phyloP scores from a whole-genome alignment of 2,113 vertebrate genomes.

The Ammodytes dubius region DNA sequence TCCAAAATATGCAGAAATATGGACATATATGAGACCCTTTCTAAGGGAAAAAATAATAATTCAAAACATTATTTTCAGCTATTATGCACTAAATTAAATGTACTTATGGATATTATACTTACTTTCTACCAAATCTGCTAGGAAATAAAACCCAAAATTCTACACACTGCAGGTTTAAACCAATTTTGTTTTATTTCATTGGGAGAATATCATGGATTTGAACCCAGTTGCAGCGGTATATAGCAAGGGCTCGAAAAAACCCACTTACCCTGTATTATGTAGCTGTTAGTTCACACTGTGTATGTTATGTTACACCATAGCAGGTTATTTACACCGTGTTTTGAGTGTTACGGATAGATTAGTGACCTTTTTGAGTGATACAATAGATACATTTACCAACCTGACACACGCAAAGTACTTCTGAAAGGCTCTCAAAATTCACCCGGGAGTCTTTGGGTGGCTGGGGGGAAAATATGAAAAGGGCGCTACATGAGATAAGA shows the following conservation, averaged over 20 bases:
- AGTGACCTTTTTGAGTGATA: conserved; percentile 76
- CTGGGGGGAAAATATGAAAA: conserved; percentile 51
- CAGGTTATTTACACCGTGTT: conserved; percentile 67
- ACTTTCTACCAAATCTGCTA: too few relatives aligned
- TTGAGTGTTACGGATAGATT: conserved; percentile 34
- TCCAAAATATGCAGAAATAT: too few relatives aligned
- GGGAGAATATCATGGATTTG: conserved; percentile 28
- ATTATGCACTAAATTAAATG: too few relatives aligned
- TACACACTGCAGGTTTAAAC: neutral
- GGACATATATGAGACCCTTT: too few relatives aligned
- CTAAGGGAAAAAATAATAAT: too few relatives aligned
- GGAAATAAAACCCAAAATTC: too few relatives aligned
- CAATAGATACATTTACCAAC: conserved; percentile 74
- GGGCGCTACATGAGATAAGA: conserved; percentile 80
- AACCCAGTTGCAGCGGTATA: conserved; percentile 28
- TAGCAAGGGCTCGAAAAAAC: conserved; percentile 26
- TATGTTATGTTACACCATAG: conserved; percentile 17
- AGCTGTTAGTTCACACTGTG: conserved; percentile 19
- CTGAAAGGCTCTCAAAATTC: conserved; percentile 76
- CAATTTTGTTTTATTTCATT: neutral
- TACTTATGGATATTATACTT: too few relatives aligned
- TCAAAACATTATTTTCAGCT: too few relatives aligned
- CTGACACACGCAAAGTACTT: conserved; percentile 79
- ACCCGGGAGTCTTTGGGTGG: conserved; percentile 53
- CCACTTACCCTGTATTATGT: conserved; percentile 53